Conservation (phyloP, 2,888 invertebrate genomes). For the Muscina levida region DNA sequence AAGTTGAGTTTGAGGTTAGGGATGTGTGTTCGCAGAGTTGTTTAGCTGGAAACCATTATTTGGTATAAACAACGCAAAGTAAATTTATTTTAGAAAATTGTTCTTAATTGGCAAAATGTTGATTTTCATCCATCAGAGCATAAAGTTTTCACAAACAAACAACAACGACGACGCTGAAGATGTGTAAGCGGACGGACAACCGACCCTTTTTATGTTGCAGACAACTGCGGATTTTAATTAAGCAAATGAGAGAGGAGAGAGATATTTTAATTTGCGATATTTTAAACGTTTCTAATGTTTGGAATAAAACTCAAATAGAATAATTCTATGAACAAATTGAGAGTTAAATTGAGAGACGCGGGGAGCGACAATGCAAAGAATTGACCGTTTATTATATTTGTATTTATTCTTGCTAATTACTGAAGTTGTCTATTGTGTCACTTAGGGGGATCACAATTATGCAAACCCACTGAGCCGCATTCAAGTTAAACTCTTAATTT, state of each 20-base stretch:
- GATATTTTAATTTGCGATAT: constrained; percentile 3
- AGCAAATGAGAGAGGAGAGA: constrained; percentile 1
- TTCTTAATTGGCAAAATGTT: constrained; percentile 35
- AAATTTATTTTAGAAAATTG: constrained; percentile 40
- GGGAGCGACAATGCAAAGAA: too few relatives aligned
- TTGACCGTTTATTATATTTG: too few relatives aligned
- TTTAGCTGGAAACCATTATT: constrained; percentile 23
- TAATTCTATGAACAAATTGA: neutral
- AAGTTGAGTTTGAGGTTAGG: neutral
- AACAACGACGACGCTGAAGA: neutral
- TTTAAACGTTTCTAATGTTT: neutral
- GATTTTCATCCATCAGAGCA: neutral
- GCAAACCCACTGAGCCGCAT: too few relatives aligned
- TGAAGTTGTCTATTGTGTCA: too few relatives aligned
- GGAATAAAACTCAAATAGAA: neutral
- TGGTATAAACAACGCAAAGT: constrained; percentile 39
- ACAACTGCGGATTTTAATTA: constrained; percentile 16
- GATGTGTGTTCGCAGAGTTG: neutral
- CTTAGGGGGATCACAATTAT: too few relatives aligned
- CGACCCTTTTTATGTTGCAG: neutral
- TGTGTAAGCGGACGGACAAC: neutral
- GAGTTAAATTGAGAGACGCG: neutral
- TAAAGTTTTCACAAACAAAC: neutral
- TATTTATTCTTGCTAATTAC: too few relatives aligned
- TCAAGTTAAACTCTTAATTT: too few relatives aligned